phyloP scores from a whole-genome alignment of 2,888 invertebrate species.

The Aspidapion aeneum region DNA sequence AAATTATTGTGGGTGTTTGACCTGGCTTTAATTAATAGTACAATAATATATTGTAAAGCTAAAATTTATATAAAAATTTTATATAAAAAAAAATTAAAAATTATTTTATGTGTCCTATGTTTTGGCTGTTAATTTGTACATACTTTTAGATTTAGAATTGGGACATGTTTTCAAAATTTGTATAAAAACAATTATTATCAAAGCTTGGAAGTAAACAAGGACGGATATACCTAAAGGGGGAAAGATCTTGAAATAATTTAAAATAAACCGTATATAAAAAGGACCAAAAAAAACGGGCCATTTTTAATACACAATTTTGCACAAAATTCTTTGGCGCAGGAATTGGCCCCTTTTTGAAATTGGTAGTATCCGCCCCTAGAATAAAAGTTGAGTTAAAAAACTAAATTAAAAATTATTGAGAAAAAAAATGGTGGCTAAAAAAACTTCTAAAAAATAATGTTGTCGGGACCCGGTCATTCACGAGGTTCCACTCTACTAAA shows the following conservation, averaged over 20 bases:
- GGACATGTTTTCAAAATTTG: background rate
- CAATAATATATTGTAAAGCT: conserved; percentile 24
- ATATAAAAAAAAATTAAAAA: conserved; percentile 21
- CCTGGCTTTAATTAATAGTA: conserved; percentile 24
- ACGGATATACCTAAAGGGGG: too few species aligned
- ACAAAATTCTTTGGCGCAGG: too few species aligned
- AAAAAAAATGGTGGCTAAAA: conserved; percentile 36
- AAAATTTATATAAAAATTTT: conserved; percentile 19
- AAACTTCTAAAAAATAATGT: conserved; percentile 32
- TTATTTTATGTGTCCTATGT: conserved; percentile 20
- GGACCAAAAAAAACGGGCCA: too few species aligned
- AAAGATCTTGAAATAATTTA: too few species aligned
- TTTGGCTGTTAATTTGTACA: conserved; percentile 16
- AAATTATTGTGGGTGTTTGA: conserved; percentile 23
- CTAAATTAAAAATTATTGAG: conserved; percentile 23
- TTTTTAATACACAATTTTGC: too few species aligned
- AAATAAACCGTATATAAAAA: too few species aligned
- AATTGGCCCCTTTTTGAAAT: too few species aligned
- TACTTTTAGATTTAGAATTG: conserved; percentile 22
- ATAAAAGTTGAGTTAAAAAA: conserved; percentile 37
- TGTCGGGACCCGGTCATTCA: conserved; percentile 48
- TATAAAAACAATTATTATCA: background rate
- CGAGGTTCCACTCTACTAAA: conserved; percentile 40
- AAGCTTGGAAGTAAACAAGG: conserved; percentile 22
- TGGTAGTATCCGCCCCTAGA: too few species aligned